A percentile compares a stretch with the other conserved stretches of the same genome.
These are phyloP conservation scores for Forpus xanthops DNA, from an alignment of 2,797 vertebrate species.

Conservation along the genomic window DNA sequence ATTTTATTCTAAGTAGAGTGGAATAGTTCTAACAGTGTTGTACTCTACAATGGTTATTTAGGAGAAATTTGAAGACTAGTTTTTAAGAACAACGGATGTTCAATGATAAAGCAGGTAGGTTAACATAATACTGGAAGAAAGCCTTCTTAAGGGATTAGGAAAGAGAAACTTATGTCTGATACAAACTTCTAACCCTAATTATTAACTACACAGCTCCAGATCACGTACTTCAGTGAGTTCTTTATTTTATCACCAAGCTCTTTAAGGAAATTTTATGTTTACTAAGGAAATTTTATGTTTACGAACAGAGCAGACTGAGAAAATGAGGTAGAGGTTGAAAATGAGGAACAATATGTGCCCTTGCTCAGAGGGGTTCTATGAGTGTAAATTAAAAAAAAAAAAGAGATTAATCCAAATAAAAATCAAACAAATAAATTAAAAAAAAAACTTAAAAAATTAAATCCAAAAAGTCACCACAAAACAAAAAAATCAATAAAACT, in stretches of 20 bases:
- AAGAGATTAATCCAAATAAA: not conserved
- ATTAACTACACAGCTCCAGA: not conserved
- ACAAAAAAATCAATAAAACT: not conserved
- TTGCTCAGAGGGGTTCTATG: not conserved
- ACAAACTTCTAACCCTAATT: not conserved
- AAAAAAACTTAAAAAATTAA: not conserved
- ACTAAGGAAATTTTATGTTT: not conserved
- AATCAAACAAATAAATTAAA: not conserved
- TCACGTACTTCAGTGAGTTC: not conserved
- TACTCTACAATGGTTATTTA: not conserved
- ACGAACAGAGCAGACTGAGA: not conserved
- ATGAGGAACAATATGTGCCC: not conserved
- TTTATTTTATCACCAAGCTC: not conserved
- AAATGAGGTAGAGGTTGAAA: not conserved
- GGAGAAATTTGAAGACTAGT: not conserved
- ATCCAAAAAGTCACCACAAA: not conserved
- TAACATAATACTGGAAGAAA: not conserved
- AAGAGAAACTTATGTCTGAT: not conserved
- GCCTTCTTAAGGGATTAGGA: not conserved
- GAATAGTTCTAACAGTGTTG: not conserved
- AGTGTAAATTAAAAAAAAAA: not conserved
- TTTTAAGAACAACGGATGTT: not conserved
- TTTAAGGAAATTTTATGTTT: not conserved
- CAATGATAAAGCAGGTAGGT: not conserved
- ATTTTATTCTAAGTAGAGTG: constrained; percentile 17